Evolutionary conservation across 2,113 vertebrate genomes (phyloP).

Genomic region (Prochilodus magdalenae): DNA sequence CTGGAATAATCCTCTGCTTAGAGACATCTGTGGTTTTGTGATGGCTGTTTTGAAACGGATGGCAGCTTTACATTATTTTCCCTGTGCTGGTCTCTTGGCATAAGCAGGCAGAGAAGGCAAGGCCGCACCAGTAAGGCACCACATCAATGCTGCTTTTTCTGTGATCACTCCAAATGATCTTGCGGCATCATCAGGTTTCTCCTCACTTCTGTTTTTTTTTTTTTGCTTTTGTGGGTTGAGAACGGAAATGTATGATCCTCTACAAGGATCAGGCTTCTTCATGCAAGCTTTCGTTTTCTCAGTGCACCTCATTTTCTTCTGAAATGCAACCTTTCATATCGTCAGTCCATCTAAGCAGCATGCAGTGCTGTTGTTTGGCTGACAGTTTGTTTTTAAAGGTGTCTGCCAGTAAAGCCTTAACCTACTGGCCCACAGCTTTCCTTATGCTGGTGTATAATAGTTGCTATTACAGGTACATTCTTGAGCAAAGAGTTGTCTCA

Average conservation of each 20-base stretch:
- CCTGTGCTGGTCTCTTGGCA: slow-evolving; percentile 12
- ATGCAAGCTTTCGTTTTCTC: not conserved
- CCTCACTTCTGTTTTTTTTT: not conserved
- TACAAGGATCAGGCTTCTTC: not conserved
- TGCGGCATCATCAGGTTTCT: slow-evolving; percentile 30
- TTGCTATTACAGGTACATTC: too few species aligned
- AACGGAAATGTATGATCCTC: slow-evolving; percentile 7
- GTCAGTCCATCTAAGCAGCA: not conserved
- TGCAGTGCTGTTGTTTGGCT: not conserved
- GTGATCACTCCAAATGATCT: slow-evolving; percentile 13
- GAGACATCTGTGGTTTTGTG: slow-evolving; percentile 52
- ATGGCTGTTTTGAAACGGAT: slow-evolving; percentile 53
- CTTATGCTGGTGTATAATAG: too few species aligned
- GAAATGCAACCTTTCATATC: not conserved
- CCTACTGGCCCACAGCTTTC: too few species aligned
- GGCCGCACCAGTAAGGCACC: not conserved
- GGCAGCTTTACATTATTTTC: slow-evolving; percentile 43
- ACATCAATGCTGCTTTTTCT: slow-evolving; percentile 5
- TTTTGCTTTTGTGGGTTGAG: slow-evolving; percentile 15
- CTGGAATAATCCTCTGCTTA: slow-evolving; percentile 57
- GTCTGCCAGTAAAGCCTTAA: too few species aligned
- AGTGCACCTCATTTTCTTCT: not conserved
- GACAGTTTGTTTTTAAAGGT: too few species aligned
- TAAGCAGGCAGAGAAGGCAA: not conserved
- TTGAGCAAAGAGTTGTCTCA: too few species aligned